These are phyloP conservation scores for Oscheius sp. DNA, from an alignment of 2,888 invertebrate genomes.

Conservation along the genomic window DNA sequence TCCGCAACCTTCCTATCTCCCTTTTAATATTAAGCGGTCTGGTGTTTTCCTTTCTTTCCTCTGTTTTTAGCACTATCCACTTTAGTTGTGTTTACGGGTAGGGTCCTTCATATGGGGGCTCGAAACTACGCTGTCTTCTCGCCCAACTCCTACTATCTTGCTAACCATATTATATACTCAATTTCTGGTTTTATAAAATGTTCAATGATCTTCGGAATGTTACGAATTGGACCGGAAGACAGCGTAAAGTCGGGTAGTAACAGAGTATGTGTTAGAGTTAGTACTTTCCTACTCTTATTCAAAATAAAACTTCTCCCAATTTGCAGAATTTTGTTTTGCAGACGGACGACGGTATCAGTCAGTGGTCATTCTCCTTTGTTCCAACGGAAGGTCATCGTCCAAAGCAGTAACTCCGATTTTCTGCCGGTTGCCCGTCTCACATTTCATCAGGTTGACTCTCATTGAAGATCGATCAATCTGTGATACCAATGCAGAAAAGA, in stretches of 20 bases:
- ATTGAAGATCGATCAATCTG: too few species aligned
- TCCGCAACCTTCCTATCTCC: conserved; percentile 10
- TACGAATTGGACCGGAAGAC: conserved; percentile 2
- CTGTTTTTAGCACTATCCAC: conserved; percentile 26
- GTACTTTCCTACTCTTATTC: neutral
- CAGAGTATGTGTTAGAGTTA: neutral
- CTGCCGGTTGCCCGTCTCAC: neutral
- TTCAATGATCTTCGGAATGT: neutral
- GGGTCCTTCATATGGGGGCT: conserved; percentile 8
- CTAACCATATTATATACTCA: neutral
- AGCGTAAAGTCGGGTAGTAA: conserved; percentile 20
- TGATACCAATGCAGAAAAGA: too few species aligned
- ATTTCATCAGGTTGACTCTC: conserved; percentile 7
- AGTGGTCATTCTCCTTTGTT: too few species aligned
- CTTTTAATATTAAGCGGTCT: conserved; percentile 2
- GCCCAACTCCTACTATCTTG: neutral
- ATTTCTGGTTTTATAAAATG: conserved; percentile 8
- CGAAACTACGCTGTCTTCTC: conserved; percentile 23
- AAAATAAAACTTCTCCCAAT: neutral
- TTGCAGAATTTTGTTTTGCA: too few species aligned
- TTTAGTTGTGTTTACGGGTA: conserved; percentile 25
- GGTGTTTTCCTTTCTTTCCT: conserved; percentile 1
- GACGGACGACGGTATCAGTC: too few species aligned
- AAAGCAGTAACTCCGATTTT: too few species aligned
- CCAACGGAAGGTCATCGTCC: too few species aligned